A percentile compares a stretch with the other conserved stretches of the same genome.
Evolutionary conservation across 1,140 invertebrate species (phyloP).

Genomic region (Leptinotarsa undecemlineata): DNA sequence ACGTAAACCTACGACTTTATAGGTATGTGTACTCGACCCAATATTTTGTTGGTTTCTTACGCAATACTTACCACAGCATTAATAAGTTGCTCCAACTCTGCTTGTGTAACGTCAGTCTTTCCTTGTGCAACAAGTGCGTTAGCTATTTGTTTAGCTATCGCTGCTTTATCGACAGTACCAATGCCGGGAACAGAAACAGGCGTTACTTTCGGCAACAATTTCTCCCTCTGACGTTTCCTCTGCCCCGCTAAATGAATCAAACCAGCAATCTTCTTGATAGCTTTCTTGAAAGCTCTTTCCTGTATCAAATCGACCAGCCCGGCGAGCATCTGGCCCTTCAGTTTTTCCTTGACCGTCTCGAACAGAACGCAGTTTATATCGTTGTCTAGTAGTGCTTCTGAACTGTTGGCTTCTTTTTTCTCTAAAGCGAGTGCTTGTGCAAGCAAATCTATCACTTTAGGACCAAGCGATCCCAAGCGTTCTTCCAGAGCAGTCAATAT

Average conservation of each 20-base stretch:
- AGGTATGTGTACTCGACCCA: too few species aligned
- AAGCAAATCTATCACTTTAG: slow-evolving; percentile 73
- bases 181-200: slow-evolving; percentile 67
- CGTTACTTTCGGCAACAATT: slow-evolving; percentile 49
- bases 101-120: slow-evolving; percentile 74
- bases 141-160: slow-evolving; percentile 77
- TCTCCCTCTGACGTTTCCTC: slow-evolving; percentile 54
- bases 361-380: slow-evolving; percentile 74
- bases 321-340: slow-evolving; percentile 78
- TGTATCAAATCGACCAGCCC: slow-evolving; percentile 71
- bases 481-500: slow-evolving; percentile 78
- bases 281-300: slow-evolving; percentile 64
- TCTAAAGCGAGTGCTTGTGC: slow-evolving; percentile 76
- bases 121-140: slow-evolving; percentile 75
- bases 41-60: background rate
- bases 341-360: slow-evolving; percentile 82
- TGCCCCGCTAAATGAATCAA: slow-evolving; percentile 67
- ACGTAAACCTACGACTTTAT: too few species aligned
- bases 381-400: slow-evolving; percentile 71
- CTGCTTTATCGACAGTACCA: slow-evolving; percentile 70
- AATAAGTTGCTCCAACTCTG: slow-evolving; percentile 75
- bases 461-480: slow-evolving; percentile 77
- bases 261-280: slow-evolving; percentile 69
- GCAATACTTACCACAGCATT: slow-evolving; percentile 69
- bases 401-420: slow-evolving; percentile 72